These are phyloP conservation scores for Loripinus fragilis DNA, from an alignment of 2,888 invertebrate species.

Conservation along the genomic window DNA sequence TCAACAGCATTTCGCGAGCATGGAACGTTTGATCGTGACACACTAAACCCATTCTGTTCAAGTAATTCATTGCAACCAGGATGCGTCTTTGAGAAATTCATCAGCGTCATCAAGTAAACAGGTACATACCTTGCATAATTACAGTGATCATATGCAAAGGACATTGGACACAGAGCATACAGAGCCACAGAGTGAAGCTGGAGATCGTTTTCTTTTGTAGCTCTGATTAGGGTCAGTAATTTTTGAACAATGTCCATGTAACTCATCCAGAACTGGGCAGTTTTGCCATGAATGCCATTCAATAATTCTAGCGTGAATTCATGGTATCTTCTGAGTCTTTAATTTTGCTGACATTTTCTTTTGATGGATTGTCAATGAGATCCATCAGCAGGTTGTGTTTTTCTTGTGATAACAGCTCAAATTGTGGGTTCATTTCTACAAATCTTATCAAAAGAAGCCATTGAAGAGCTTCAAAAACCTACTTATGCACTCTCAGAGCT, in stretches of 20 bases:
- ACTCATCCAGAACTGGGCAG: conserved; percentile 50
- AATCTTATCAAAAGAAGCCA: neutral
- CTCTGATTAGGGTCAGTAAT: conserved; percentile 37
- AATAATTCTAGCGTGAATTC: conserved; percentile 22
- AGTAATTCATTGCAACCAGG: conserved; percentile 45
- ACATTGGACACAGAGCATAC: conserved; percentile 43
- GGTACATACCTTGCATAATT: conserved; percentile 54
- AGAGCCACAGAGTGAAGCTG: conserved; percentile 36
- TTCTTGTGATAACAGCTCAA: neutral
- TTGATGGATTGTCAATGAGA: conserved; percentile 14
- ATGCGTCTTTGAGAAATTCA: conserved; percentile 36
- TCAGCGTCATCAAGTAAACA: conserved; percentile 35
- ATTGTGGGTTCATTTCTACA: neutral
- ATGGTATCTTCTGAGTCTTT: conserved; percentile 4
- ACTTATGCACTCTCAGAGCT: conserved; percentile 50
- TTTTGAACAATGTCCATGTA: conserved; percentile 42
- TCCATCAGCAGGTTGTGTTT: neutral
- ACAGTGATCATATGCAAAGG: conserved; percentile 43
- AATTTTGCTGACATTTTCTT: neutral
- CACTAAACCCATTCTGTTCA: conserved; percentile 45
- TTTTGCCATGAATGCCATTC: conserved; percentile 34
- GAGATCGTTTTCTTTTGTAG: conserved; percentile 52
- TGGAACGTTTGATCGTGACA: conserved; percentile 40
- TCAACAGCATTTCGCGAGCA: conserved; percentile 1
- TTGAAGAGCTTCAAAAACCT: neutral